Evolutionary conservation across 2,888 invertebrate genomes (phyloP), one percentile per base, ranked within the genome.

Genomic region (Lapara coniferarum): DNA sequence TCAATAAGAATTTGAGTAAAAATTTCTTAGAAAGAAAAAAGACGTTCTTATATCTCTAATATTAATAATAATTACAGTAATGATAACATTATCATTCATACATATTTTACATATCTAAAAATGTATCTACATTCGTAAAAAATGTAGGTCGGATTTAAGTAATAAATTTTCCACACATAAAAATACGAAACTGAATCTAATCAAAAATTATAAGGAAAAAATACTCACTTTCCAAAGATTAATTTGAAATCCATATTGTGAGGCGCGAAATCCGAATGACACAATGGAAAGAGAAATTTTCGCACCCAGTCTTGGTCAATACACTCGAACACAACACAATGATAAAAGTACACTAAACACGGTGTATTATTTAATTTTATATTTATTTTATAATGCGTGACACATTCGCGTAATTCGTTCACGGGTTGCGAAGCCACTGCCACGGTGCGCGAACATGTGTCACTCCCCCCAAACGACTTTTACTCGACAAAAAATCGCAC

Each of bases 371-470:
- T 57, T 44, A n/a, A 37, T 14, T 55, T 55, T 58, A 49, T 59
- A 14, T 12, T 59, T 30, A 13, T 51, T 56, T 46, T 49, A 49
- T 14, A 14, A 68, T 52, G 52, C 59, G 30, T 68, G 53, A 69
- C 68, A 69, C 68, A 53, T 63, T 69, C 59, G 58, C 51, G 30
- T 68, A 69, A 63, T 69, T 63, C 59, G 52, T 53, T 69, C 68
- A 57, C 71, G 74, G 67, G 81, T 78, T 78, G 74, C 77, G 76
- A 77, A 69, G 72, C 76, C 80, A 86, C 82, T 85, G 85, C 80
- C 85, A 82, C 77, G 81, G 81, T 70, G 81, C 74, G 53, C 63
- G 14, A 72, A 74, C 66, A 70, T 67, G 66, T 69, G 69, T 70
- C 73, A 76, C 81, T 78, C 78, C 79, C 77, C 71, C 78, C 75